phyloP scores from a whole-genome alignment of 1,140 invertebrate genomes.

The Drosophila funebris region DNA sequence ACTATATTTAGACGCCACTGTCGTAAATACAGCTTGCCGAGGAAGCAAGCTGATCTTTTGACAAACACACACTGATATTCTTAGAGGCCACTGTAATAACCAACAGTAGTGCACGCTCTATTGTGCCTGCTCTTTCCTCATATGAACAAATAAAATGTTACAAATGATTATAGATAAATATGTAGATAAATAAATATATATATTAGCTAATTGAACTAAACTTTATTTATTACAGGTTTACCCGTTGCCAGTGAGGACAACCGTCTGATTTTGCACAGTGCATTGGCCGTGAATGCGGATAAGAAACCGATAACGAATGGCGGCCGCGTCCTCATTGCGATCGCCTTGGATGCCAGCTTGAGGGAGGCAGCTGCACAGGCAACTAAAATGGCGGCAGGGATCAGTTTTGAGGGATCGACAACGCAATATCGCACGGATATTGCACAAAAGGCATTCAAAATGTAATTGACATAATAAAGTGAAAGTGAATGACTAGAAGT shows the following conservation, averaged over 20 bases:
- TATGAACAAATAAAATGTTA: no score
- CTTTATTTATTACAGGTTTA: conserved; percentile 47
- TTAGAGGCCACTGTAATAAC: no score
- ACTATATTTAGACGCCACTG: no score
- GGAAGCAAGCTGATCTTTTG: no score
- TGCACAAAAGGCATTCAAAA: conserved; percentile 92
- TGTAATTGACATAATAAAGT: conserved; percentile 85
- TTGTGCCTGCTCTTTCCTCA: no score
- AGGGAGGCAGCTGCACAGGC: conserved; percentile 84
- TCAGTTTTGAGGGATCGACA: conserved; percentile 90
- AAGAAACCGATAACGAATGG: conserved; percentile 93
- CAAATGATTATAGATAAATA: no score
- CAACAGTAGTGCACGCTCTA: no score
- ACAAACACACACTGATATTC: no score
- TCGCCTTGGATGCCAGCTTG: conserved; percentile 88
- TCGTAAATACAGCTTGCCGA: no score
- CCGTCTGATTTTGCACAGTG: conserved; percentile 89
- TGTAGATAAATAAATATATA: background rate
- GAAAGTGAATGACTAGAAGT: background rate
- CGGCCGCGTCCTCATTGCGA: conserved; percentile 94
- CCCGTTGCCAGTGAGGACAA: conserved; percentile 65
- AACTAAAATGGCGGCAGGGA: conserved; percentile 87
- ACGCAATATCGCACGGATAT: conserved; percentile 95
- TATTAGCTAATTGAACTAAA: background rate
- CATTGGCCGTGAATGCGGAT: conserved; percentile 86